Conservation (phyloP, 2,888 invertebrate genomes). For the Chydorus sphaericus region DNA sequence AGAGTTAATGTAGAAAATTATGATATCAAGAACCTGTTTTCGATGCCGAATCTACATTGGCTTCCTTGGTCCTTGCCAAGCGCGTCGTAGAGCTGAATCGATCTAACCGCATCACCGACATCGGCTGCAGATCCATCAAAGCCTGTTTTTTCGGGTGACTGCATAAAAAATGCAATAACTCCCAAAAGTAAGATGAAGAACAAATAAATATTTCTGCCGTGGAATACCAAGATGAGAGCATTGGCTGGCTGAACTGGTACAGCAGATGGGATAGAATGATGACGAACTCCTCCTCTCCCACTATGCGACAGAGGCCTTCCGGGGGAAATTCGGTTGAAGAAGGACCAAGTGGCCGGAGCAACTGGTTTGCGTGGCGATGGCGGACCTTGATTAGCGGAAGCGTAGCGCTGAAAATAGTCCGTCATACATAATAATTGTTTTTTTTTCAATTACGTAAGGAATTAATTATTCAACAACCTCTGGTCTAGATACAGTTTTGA, state of each 20-base stretch:
- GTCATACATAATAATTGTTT: conserved; percentile 25
- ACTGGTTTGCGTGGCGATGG: not conserved
- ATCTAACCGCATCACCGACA: conserved; percentile 83
- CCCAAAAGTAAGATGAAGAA: no score
- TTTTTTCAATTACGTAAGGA: no score
- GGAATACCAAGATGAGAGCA: conserved; percentile 73
- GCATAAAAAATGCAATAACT: not conserved
- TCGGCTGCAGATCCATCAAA: conserved; percentile 48
- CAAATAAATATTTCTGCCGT: no score
- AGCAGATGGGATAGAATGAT: not conserved
- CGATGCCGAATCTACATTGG: conserved; percentile 58
- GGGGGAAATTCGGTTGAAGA: not conserved
- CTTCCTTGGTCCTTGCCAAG: conserved; percentile 46
- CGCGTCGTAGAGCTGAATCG: conserved; percentile 85
- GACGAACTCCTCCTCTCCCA: not conserved
- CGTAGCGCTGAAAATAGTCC: conserved; percentile 41
- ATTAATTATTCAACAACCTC: no score
- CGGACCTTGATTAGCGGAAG: not conserved
- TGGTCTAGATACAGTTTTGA: not conserved
- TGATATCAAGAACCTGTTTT: no score
- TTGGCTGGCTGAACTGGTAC: conserved; percentile 1
- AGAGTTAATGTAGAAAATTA: no score
- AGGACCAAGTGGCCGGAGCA: no score
- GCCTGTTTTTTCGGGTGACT: conserved; percentile 58
- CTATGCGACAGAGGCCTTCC: not conserved